A percentile compares a stretch with the other conserved stretches of the same genome.
Evolutionary conservation across 2,888 invertebrate species (phyloP).

Genomic region (Epinotia demarniana): DNA sequence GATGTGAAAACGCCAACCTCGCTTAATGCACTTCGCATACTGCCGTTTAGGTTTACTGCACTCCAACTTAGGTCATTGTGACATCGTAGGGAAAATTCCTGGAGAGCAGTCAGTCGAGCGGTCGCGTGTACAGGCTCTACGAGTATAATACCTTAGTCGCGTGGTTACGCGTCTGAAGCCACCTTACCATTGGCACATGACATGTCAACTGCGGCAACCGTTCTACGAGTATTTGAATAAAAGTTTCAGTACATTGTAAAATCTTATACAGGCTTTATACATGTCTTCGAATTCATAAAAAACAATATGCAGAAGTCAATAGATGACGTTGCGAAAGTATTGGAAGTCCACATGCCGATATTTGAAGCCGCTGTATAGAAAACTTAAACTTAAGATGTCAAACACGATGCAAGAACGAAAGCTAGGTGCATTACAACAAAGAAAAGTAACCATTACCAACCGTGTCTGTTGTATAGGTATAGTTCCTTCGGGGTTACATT

Average conservation of each 20-base stretch:
- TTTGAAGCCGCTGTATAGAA: not conserved
- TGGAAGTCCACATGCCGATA: not conserved
- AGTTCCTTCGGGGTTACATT: not conserved
- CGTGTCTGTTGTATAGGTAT: not conserved
- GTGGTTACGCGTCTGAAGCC: conserved; percentile 2
- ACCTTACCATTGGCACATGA: not conserved
- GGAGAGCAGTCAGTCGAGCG: not conserved
- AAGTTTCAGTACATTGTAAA: too few relatives aligned
- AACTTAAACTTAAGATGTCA: too few relatives aligned
- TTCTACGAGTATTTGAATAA: not conserved
- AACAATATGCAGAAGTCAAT: not conserved
- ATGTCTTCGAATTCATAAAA: not conserved
- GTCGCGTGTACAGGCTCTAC: conserved; percentile 3
- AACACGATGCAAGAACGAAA: too few relatives aligned
- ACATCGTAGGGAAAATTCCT: conserved; percentile 4
- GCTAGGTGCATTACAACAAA: not conserved
- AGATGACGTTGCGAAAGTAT: not conserved
- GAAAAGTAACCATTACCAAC: not conserved
- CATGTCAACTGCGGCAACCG: not conserved
- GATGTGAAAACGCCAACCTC: too few relatives aligned
- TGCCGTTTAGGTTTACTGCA: not conserved
- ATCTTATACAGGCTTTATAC: too few relatives aligned
- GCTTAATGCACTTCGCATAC: not conserved
- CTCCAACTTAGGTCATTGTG: conserved; percentile 2
- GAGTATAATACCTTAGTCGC: too few relatives aligned